A percentile compares a stretch with the other conserved stretches of the same genome.
phyloP scores from a whole-genome alignment of 2,888 invertebrate genomes.

The Fabriciana adippe region DNA sequence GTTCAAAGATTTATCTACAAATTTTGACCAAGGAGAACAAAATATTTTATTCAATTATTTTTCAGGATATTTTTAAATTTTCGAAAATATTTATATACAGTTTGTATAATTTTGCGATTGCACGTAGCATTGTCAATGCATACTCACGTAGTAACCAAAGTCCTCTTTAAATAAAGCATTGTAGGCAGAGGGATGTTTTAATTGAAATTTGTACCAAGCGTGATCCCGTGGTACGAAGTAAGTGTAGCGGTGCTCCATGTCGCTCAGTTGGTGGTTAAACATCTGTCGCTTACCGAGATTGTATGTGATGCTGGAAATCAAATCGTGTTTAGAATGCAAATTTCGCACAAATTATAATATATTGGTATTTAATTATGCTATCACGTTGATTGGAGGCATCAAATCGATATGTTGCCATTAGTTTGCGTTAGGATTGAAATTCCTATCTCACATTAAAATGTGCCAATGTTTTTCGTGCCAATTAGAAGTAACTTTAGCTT shows the following conservation, averaged over 20 bases:
- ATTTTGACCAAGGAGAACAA: too few relatives aligned
- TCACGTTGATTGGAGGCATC: background rate
- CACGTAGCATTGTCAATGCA: constrained; percentile 18
- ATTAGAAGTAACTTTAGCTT: too few relatives aligned
- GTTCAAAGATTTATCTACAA: too few relatives aligned
- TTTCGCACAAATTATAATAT: background rate
- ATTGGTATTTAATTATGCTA: background rate
- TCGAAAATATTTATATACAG: background rate
- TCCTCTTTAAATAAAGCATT: constrained; percentile 92
- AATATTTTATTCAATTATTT: too few relatives aligned
- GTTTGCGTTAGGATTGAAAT: too few relatives aligned
- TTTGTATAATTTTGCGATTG: constrained; percentile 4
- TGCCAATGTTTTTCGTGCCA: too few relatives aligned
- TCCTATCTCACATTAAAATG: too few relatives aligned
- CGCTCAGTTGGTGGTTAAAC: constrained; percentile 90
- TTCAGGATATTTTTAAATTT: too few relatives aligned
- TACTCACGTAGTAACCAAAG: constrained; percentile 84
- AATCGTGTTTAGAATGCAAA: constrained; percentile 30
- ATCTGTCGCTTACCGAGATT: constrained; percentile 87
- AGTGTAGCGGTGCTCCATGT: constrained; percentile 90
- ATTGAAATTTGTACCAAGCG: constrained; percentile 92
- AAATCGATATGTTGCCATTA: background rate
- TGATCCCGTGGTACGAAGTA: constrained; percentile 95
- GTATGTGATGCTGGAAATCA: constrained; percentile 86
- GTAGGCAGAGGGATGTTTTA: constrained; percentile 89